phyloP scores from a whole-genome alignment of 2,888 invertebrate genomes.

The Ophion ventricosus region DNA sequence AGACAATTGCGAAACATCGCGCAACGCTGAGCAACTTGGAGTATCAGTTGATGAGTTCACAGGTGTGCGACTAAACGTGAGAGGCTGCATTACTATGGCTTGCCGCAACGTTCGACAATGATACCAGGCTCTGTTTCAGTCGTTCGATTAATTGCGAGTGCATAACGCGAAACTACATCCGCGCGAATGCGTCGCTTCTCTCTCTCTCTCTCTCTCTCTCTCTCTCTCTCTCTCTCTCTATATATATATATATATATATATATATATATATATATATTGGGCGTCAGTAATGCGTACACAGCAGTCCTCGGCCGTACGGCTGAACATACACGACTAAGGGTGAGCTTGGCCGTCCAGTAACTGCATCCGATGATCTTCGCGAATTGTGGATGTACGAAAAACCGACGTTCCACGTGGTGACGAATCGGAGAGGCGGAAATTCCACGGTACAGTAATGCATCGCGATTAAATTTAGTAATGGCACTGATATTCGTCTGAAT shows the following conservation, averaged over 20 bases:
- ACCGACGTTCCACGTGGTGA: neutral
- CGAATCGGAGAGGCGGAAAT: too few species aligned
- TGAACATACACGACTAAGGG: neutral
- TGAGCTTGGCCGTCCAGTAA: neutral
- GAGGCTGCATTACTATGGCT: conserved; percentile 21
- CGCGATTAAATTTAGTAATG: too few species aligned
- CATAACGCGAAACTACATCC: conserved; percentile 20
- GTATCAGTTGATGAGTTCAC: neutral
- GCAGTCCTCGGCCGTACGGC: conserved; percentile 5
- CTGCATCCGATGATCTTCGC: neutral
- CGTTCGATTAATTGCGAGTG: conserved; percentile 18
- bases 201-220: too few species aligned
- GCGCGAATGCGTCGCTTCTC: conserved; percentile 31
- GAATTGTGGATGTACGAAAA: neutral
- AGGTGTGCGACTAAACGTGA: too few species aligned
- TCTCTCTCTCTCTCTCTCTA: too few species aligned
- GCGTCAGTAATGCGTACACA: conserved; percentile 4
- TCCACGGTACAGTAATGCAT: too few species aligned
- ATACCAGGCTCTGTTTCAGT: conserved; percentile 19
- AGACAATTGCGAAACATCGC: conserved; percentile 44
- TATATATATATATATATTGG: too few species aligned
- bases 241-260: too few species aligned
- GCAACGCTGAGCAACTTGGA: conserved; percentile 30
- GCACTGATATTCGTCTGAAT: too few species aligned
- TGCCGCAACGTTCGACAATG: conserved; percentile 30